These are phyloP conservation scores for Trigoniulus corallinus DNA, from an alignment of 1,140 invertebrate species.

Conservation along the genomic window DNA sequence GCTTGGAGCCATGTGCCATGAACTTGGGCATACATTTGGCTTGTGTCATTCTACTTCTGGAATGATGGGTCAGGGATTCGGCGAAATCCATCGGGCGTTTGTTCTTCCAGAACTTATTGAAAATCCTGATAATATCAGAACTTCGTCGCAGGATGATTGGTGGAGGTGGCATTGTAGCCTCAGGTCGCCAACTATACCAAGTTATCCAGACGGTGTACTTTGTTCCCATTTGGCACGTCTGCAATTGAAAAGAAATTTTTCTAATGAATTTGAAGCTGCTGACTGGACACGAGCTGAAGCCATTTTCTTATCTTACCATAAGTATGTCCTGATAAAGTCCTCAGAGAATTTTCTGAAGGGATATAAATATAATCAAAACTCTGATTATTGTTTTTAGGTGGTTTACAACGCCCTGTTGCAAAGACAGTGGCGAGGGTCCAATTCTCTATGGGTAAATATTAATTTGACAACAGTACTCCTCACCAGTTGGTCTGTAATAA, in stretches of 20 bases:
- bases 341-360: no score
- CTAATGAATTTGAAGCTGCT: neutral
- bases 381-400: neutral
- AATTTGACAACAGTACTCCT: neutral
- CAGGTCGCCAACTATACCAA: no score
- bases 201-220: no score
- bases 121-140: neutral
- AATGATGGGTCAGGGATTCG: conserved; percentile 88
- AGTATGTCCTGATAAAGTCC: no score
- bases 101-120: conserved; percentile 25
- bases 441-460: neutral
- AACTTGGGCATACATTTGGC: conserved; percentile 87
- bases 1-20: conserved; percentile 82
- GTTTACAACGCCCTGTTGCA: neutral
- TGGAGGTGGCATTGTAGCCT: no score
- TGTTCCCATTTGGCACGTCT: neutral
- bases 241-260: neutral
- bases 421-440: neutral
- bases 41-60: conserved; percentile 76
- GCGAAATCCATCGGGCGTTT: conserved; percentile 60
- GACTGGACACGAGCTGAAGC: neutral
- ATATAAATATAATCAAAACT: no score
- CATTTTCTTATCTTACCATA: neutral
- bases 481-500: neutral
- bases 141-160: neutral